Percentiles rank a stretch among this genome's conserved stretches.
Evolutionary conservation across 2,797 vertebrate species (phyloP).

Genomic region (Melanogrammus aeglefinus): DNA sequence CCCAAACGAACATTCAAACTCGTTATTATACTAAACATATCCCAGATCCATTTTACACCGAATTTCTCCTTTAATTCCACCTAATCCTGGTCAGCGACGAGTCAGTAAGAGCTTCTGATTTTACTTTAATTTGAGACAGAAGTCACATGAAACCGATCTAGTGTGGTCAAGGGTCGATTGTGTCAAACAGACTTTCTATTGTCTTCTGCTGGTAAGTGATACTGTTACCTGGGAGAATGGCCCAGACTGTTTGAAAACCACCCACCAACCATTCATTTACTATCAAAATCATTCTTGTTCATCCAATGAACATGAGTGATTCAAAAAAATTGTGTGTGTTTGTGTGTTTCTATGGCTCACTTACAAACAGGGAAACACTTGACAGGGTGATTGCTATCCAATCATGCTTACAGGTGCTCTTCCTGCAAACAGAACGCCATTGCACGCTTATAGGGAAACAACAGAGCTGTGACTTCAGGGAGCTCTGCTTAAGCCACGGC

Average conservation of each 20-base stretch:
- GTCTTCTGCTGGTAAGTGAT: slow-evolving; percentile 35
- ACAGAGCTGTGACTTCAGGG: background rate
- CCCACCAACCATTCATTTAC: slow-evolving; percentile 14
- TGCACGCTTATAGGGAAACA: background rate
- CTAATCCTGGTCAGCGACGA: slow-evolving; percentile 28
- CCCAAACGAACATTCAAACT: too few species aligned
- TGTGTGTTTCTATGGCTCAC: background rate
- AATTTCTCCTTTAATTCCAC: slow-evolving; percentile 2
- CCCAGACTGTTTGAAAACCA: slow-evolving; percentile 31
- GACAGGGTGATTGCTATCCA: too few species aligned
- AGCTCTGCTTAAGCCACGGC: background rate
- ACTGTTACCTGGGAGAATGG: slow-evolving; percentile 17
- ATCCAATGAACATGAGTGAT: too few species aligned
- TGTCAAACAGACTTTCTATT: slow-evolving; percentile 60
- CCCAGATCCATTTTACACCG: too few species aligned
- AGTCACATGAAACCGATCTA: slow-evolving; percentile 43
- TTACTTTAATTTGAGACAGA: slow-evolving; percentile 44
- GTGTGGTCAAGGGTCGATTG: slow-evolving; percentile 34
- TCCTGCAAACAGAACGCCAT: background rate
- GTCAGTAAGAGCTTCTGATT: slow-evolving; percentile 7
- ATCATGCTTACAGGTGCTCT: background rate
- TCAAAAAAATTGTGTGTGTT: background rate
- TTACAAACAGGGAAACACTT: background rate
- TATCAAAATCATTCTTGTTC: background rate
- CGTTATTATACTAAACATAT: too few species aligned